Evolutionary conservation across 1,140 invertebrate species (phyloP), one percentile per base, ranked within the genome.

Genomic region (Brachystomella parvula): DNA sequence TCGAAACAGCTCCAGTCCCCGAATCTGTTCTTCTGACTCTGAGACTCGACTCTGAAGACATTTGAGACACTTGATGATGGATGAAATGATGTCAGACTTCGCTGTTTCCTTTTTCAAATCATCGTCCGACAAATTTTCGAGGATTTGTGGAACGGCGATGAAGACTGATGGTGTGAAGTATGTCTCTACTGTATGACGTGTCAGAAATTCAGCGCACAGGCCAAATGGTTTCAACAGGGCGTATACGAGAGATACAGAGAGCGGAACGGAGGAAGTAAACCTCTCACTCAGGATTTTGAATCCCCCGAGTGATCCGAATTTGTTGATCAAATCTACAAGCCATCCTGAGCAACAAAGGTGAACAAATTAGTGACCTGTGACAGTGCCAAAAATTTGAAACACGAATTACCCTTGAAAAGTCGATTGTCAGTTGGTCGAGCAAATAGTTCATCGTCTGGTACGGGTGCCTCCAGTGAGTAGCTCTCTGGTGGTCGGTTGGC

Each of bases 101-200:
- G 90, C 89, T 81, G 93, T 92, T 80, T 98, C 94, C 73, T 93
- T 90, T 77, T 98, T 98, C 57, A 98, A 78, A 78, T 98, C 94
- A 67, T 97, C 94, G 79, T 98, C 95, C n/a, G 92, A 93, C 75
- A 98, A 81, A 79, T 92, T 92, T 77, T 96, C 90, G 75, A 98
- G 81, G 76, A 96, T 87, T 75, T 87, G 85, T 72, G 93, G 89
- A 73, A 97, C 89, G 76, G 91, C 87, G 83, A 94, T 89, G 79
- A 94, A 85, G 76, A 96, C 89, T 12, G n/a, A n/a, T 61, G 94
- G 93, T 83, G 94, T 86, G 69, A 97, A 87, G 81, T 92, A 96
- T 81, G 91, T 92, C 74, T 89, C 86, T 75, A 97, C 88, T 62
- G 92, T 95, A 71, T 89, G 85, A 69, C 88, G 84, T 49, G 94